Percentiles rank a stretch among this genome's conserved stretches.
phyloP scores from a whole-genome alignment of 2,113 vertebrate species.

The Eulemur macaco region DNA sequence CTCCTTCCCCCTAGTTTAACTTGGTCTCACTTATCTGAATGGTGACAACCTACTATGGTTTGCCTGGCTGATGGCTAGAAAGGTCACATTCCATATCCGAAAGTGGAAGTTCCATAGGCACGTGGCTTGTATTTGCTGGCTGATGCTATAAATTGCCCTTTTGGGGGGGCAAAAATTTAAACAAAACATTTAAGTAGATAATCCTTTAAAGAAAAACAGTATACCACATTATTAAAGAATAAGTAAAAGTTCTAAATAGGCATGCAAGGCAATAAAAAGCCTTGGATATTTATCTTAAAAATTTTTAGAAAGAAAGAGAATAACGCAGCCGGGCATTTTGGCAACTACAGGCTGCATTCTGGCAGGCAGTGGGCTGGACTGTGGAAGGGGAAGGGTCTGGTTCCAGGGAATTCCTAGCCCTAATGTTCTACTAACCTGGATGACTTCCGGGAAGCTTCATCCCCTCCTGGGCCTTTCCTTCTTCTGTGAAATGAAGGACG shows the following conservation, averaged over 20 bases:
- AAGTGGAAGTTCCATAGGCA: background rate
- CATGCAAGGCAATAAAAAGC: background rate
- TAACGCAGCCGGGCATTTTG: background rate
- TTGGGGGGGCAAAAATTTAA: background rate
- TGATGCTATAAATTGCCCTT: background rate
- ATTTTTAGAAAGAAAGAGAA: background rate
- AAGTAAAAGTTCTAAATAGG: background rate
- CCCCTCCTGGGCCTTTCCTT: background rate
- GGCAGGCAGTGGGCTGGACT: background rate
- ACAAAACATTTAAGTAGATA: background rate
- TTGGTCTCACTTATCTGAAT: background rate
- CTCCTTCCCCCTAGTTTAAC: background rate
- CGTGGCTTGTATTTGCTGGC: background rate
- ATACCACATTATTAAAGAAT: background rate
- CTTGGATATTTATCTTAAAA: background rate
- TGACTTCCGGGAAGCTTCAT: background rate
- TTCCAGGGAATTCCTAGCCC: background rate
- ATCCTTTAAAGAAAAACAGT: background rate
- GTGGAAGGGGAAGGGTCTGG: background rate
- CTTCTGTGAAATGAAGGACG: slow-evolving; percentile 49
- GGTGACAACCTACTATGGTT: background rate
- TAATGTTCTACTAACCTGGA: background rate
- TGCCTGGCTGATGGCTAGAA: background rate
- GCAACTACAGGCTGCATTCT: background rate
- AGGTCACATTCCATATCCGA: background rate